phyloP scores from a whole-genome alignment of 2,888 invertebrate genomes.

The Odontothrips loti region DNA sequence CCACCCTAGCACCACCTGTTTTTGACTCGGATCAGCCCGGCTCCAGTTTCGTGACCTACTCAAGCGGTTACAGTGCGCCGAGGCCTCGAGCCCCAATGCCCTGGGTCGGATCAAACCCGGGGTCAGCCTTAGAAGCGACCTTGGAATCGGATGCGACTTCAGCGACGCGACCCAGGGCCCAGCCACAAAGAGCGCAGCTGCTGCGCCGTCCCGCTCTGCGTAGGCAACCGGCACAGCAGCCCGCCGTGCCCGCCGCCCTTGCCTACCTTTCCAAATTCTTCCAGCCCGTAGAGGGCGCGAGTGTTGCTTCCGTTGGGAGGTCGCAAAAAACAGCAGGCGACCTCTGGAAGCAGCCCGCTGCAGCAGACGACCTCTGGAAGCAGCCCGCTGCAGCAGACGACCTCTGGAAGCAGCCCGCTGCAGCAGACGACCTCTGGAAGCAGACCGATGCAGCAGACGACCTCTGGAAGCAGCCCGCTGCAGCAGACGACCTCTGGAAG shows the following conservation, averaged over 20 bases:
- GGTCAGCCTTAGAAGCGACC: too few species aligned
- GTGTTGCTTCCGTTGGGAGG: neutral
- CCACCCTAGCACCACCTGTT: too few species aligned
- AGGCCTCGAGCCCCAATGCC: too few species aligned
- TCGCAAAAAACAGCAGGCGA: neutral
- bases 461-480: neutral
- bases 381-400: neutral
- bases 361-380: neutral
- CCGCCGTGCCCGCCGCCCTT: neutral
- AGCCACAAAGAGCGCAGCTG: neutral
- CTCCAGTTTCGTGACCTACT: too few species aligned
- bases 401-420: neutral
- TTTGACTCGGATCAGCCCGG: too few species aligned
- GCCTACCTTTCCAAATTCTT: neutral
- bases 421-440: neutral
- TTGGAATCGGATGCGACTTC: too few species aligned
- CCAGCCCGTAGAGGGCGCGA: neutral
- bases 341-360: neutral
- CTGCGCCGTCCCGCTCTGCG: neutral
- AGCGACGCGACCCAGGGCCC: neutral
- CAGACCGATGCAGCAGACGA: neutral
- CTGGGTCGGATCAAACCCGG: too few species aligned
- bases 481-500: neutral
- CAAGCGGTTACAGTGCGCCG: too few species aligned
- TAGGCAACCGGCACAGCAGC: neutral